Evolutionary conservation across 2,797 vertebrate species (phyloP).

Genomic region (Myotis myotis): DNA sequence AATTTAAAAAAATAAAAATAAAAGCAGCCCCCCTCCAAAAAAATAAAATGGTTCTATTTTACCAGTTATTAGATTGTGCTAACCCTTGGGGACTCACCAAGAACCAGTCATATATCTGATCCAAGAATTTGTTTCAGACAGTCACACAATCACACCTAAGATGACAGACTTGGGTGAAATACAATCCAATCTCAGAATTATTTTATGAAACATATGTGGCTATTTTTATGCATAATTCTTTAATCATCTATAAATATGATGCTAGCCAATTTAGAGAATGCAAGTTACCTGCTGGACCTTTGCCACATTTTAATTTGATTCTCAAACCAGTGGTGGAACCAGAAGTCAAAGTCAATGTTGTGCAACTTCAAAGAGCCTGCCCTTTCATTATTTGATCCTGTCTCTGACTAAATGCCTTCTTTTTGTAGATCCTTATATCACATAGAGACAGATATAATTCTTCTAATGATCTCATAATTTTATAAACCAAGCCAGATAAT

Average conservation of each 20-base stretch:
- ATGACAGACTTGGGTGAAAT: neutral
- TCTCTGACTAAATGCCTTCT: conserved; percentile 8
- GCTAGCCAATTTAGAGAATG: neutral
- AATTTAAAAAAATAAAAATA: too few species aligned
- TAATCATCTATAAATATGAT: neutral
- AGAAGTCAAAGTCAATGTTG: neutral
- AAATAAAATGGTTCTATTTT: neutral
- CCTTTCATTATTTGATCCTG: neutral
- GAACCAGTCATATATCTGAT: neutral
- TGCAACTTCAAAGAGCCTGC: neutral
- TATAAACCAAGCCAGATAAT: conserved; percentile 36
- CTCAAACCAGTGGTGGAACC: neutral
- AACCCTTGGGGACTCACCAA: neutral
- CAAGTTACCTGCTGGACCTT: neutral
- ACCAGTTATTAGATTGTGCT: neutral
- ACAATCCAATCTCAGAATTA: neutral
- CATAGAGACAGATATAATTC: neutral
- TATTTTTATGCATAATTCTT: neutral
- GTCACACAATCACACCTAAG: neutral
- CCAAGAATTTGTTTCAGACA: neutral
- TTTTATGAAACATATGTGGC: neutral
- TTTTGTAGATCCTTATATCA: neutral
- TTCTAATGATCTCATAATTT: conserved; percentile 40
- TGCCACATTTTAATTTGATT: neutral
- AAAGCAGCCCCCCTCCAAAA: too few species aligned